Evolutionary conservation across 2,113 vertebrate genomes (phyloP), one percentile per base, ranked within the genome.

Genomic region (Pithys albifrons): DNA sequence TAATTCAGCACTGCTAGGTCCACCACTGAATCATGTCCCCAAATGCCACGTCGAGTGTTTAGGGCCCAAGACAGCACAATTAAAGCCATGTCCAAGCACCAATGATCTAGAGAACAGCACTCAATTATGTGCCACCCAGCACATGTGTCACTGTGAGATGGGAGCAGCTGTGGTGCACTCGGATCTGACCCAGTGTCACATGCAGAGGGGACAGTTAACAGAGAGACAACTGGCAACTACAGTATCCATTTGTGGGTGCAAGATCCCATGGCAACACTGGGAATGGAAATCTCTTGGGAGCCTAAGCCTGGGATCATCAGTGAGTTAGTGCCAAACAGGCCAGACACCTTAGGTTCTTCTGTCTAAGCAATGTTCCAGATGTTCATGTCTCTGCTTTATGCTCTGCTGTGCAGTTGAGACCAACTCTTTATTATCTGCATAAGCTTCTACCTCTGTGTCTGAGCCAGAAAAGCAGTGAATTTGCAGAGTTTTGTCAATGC

Each of bases 121-220:
- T 52, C 54, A 28, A 7, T 76, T 1, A 9, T 6, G 45, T 37
- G 57, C 12, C 33, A 55, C 15, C 45, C 31, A 76, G 33, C 2
- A 14, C 1, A 0, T 24, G 33, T 69, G 41, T 18, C 52, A 6
- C 35, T 41, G 74, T 1, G 7, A 41, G 79, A 10, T 12, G 22
- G 37, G 33, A 48, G 62, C 4, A 13, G 52, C 52, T 35, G 9
- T 14, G 6, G 18, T 3, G 1, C 0, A 0, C 51, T 51, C 3
- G 39, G 66, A 3, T 28, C 43, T 58, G 55, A 70, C 33, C 33
- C 8, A 4, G 33, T 54, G 29, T 20, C 3, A 1, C 1, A 2
- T 11, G 41, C 27, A 23, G 55, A 77, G 11, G 13, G 57, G n/a
- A 20, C 3, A 24, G 27, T n/a, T 54, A 33, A 43, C 72, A 71